phyloP scores from a whole-genome alignment of 1,140 invertebrate species.

The Ostrea edulis region DNA sequence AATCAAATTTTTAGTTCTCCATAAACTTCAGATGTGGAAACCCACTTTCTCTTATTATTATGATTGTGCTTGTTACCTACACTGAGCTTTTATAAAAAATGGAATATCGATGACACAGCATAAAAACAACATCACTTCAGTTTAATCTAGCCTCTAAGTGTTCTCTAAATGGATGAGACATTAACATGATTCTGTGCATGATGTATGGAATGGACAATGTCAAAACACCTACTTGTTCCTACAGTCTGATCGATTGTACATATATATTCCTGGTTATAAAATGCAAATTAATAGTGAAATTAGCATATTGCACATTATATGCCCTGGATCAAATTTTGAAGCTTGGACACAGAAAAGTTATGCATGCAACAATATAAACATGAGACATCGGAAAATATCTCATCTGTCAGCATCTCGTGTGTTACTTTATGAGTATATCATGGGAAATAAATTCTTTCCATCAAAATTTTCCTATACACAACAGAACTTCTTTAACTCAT shows the following conservation, averaged over 20 bases:
- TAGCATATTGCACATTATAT: constrained; percentile 31
- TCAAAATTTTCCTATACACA: no score
- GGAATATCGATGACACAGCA: background rate
- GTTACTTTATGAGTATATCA: no score
- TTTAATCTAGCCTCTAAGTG: background rate
- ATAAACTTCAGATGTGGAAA: background rate
- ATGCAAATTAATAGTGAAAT: constrained; percentile 13
- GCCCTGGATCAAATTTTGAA: background rate
- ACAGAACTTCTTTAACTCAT: no score
- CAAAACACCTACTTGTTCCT: background rate
- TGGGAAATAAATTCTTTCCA: no score
- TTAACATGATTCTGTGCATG: background rate
- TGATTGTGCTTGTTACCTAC: background rate
- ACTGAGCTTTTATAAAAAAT: background rate
- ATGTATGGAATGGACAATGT: background rate
- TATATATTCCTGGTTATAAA: background rate
- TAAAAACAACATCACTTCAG: background rate
- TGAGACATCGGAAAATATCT: no score
- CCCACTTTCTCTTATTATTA: background rate
- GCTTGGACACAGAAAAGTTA: constrained; percentile 25
- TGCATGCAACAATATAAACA: constrained; percentile 10
- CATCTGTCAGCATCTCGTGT: no score
- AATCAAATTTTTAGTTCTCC: background rate
- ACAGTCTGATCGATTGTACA: background rate
- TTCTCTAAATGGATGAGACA: background rate